These are phyloP conservation scores for Sycophila sp. DNA, from an alignment of 1,140 invertebrate species.

Conservation along the genomic window DNA sequence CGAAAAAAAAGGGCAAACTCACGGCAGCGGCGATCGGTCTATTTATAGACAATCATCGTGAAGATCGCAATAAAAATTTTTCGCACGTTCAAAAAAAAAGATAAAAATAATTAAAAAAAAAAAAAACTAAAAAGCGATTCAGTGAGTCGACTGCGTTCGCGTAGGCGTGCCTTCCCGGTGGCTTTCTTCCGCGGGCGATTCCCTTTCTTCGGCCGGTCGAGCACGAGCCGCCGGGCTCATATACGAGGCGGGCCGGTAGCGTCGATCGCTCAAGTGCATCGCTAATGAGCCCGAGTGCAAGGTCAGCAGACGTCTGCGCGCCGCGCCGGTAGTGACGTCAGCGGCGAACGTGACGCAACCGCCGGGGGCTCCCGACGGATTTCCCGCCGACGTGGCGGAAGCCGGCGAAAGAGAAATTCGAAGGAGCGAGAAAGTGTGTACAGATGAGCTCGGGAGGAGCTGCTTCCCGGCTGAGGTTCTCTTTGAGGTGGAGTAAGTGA, in stretches of 20 bases:
- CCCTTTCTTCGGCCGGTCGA: neutral
- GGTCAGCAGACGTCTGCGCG: constrained; percentile 49
- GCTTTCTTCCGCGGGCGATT: constrained; percentile 21
- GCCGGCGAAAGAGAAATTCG: constrained; percentile 9
- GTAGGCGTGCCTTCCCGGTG: neutral
- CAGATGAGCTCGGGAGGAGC: neutral
- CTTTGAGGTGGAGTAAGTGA: too few species aligned
- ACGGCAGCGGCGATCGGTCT: too few species aligned
- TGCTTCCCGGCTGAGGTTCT: too few species aligned
- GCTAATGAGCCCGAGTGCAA: constrained; percentile 48
- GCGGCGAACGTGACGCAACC: constrained; percentile 33
- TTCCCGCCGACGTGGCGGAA: constrained; percentile 30
- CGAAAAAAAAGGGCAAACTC: too few species aligned
- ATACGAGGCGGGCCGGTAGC: neutral
- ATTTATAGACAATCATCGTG: too few species aligned
- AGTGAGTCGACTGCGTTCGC: too few species aligned
- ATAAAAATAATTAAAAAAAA: too few species aligned
- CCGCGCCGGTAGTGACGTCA: constrained; percentile 41
- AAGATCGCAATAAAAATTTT: too few species aligned
- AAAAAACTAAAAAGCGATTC: too few species aligned
- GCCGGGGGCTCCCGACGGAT: constrained; percentile 19
- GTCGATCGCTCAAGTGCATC: constrained; percentile 18
- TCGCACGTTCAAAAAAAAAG: too few species aligned
- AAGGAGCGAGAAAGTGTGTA: constrained; percentile 7
- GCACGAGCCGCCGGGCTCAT: neutral